phyloP scores from a whole-genome alignment of 1,140 invertebrate genomes.

The Ostrea denselamellosa region DNA sequence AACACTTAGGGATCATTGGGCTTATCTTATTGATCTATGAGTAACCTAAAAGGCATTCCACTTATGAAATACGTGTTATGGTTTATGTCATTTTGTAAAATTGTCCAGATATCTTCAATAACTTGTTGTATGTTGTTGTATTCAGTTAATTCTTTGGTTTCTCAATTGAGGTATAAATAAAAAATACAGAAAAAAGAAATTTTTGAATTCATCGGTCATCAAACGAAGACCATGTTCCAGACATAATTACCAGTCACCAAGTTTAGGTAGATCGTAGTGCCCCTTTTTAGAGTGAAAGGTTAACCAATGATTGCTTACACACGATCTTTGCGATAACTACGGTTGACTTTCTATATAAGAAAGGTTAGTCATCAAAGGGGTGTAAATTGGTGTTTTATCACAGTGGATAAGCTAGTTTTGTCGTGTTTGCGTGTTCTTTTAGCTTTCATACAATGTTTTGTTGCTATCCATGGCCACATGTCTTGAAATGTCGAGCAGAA shows the following conservation, averaged over 20 bases:
- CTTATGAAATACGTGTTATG: neutral
- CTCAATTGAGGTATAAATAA: too few relatives aligned
- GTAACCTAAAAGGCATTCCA: conserved; percentile 17
- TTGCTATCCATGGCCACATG: neutral
- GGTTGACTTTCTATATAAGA: conserved; percentile 24
- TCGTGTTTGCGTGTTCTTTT: conserved; percentile 4
- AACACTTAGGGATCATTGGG: neutral
- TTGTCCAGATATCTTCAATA: too few relatives aligned
- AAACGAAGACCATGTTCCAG: too few relatives aligned
- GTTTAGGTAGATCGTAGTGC: neutral
- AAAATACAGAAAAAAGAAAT: too few relatives aligned
- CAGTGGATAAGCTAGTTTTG: conserved; percentile 13
- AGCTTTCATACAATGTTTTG: conserved; percentile 17
- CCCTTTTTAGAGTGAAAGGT: neutral
- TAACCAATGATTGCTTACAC: neutral
- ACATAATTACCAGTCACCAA: too few relatives aligned
- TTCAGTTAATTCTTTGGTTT: too few relatives aligned
- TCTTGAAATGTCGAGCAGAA: neutral
- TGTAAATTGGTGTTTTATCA: conserved; percentile 27
- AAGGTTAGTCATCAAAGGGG: conserved; percentile 35
- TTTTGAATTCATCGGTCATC: too few relatives aligned
- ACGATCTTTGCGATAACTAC: conserved; percentile 20
- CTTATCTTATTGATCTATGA: conserved; percentile 25
- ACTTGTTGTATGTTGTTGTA: too few relatives aligned
- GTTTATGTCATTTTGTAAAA: neutral